Evolutionary conservation across 2,888 invertebrate genomes (phyloP).

Genomic region (Pyrrhosoma nymphula): DNA sequence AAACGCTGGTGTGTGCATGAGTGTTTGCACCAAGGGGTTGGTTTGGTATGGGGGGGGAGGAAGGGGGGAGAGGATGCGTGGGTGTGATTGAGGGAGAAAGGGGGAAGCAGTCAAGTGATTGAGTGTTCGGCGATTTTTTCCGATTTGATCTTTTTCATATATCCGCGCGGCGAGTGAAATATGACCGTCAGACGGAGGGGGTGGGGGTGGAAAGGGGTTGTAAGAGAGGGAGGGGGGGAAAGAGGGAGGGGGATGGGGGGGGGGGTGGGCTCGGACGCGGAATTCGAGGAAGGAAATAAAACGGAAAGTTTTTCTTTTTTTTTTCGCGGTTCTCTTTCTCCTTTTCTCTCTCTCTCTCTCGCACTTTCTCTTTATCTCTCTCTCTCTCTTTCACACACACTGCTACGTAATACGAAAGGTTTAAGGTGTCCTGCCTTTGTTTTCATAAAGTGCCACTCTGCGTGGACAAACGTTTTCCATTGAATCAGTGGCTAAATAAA

Average conservation of each 20-base stretch:
- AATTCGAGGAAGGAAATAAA: not conserved
- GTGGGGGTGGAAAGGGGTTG: not conserved
- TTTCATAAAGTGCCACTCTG: not conserved
- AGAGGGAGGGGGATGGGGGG: not conserved
- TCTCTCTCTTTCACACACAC: too few species aligned
- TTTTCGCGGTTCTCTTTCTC: not conserved
- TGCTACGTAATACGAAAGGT: not conserved
- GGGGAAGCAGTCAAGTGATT: slow-evolving; percentile 52
- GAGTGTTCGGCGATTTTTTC: slow-evolving; percentile 45
- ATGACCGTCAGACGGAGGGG: slow-evolving; percentile 13
- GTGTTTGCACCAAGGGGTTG: not conserved
- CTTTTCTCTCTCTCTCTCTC: too few species aligned
- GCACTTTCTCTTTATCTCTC: too few species aligned
- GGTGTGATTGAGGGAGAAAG: not conserved
- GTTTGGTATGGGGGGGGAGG: not conserved
- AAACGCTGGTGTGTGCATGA: not conserved
- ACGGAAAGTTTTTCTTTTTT: not conserved
- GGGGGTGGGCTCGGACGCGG: not conserved
- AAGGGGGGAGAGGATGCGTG: not conserved
- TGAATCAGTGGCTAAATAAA: not conserved
- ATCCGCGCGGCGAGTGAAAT: slow-evolving; percentile 54
- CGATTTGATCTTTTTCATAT: slow-evolving; percentile 60
- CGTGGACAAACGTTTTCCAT: not conserved
- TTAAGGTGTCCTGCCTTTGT: not conserved
- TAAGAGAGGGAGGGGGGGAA: not conserved